Conservation (phyloP, 2,797 vertebrate genomes). For the Sciaenops ocellatus region DNA sequence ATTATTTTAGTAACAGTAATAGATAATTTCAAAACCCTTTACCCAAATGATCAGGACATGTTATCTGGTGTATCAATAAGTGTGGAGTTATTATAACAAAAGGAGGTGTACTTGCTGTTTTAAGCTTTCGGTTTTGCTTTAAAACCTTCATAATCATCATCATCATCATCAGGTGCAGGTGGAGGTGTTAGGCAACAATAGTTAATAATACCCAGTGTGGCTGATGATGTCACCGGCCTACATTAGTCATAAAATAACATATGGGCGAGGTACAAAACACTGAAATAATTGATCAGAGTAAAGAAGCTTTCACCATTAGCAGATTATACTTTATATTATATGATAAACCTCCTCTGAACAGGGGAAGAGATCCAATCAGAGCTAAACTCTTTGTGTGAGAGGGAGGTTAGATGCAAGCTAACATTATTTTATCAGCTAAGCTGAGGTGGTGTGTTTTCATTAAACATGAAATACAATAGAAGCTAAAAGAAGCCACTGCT, state of each 20-base stretch:
- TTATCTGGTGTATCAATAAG: neutral
- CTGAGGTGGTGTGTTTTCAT: too few species aligned
- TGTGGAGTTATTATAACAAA: neutral
- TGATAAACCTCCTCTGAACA: neutral
- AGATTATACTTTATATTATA: too few species aligned
- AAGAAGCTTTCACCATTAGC: neutral
- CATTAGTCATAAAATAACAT: neutral
- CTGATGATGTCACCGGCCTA: neutral
- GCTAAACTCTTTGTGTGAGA: too few species aligned
- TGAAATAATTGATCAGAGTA: too few species aligned
- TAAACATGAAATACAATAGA: too few species aligned
- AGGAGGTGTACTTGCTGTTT: neutral
- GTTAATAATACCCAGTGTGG: neutral
- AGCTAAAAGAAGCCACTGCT: too few species aligned
- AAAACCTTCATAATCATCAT: neutral
- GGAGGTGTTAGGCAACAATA: neutral
- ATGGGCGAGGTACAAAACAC: neutral
- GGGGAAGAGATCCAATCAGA: neutral
- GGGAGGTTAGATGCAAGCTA: too few species aligned
- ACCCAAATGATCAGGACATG: neutral
- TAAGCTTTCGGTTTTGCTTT: constrained; percentile 5
- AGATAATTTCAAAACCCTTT: neutral
- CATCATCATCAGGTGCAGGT: neutral
- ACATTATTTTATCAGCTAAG: too few species aligned
- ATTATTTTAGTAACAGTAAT: too few species aligned